Conservation (phyloP, 2,113 vertebrate species). For the Egretta garzetta region DNA sequence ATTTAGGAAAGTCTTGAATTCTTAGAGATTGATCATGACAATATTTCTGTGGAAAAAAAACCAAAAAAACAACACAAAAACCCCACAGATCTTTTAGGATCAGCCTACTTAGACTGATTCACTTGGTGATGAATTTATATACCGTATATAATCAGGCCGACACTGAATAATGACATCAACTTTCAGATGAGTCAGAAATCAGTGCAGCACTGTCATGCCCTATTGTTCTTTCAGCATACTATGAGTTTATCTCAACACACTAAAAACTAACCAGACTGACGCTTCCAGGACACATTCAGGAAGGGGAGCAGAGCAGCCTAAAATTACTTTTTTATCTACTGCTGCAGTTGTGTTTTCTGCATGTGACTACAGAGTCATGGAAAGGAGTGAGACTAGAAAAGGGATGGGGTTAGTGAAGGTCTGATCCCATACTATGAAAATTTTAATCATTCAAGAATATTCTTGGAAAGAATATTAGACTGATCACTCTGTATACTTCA, state of each 20-base stretch:
- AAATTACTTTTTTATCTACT: neutral
- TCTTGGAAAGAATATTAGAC: neutral
- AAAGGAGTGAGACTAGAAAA: neutral
- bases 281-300: neutral
- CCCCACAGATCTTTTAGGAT: neutral
- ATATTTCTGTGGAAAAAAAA: neutral
- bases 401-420: neutral
- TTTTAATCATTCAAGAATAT: neutral
- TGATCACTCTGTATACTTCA: neutral
- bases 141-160: neutral
- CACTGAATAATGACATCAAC: neutral
- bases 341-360: neutral
- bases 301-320: neutral
- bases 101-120: neutral
- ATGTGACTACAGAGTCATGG: neutral
- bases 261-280: slow-evolving; percentile 19
- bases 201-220: neutral
- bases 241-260: neutral
- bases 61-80: neutral
- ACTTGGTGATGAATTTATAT: neutral
- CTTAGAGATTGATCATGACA: neutral
- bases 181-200: slow-evolving; percentile 26
- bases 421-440: neutral
- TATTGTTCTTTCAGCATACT: neutral
- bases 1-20: neutral